Evolutionary conservation across 1,140 invertebrate species (phyloP).

Genomic region (Ips typographus): DNA sequence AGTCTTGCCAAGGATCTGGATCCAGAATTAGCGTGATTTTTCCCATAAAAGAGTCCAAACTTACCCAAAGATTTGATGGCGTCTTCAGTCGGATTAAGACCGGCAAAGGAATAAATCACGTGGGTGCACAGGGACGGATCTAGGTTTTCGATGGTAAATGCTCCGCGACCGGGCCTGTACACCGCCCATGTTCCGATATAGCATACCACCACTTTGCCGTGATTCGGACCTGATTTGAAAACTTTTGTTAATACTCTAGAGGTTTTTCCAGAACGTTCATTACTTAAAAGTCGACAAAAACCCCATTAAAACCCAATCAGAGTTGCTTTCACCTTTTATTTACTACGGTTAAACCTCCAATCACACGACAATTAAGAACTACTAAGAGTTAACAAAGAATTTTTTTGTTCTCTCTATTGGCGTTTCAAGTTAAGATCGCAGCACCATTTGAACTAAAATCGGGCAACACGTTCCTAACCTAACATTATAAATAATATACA

Average conservation of each 20-base stretch:
- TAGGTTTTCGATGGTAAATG: conserved; percentile 68
- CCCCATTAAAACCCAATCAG: too few relatives aligned
- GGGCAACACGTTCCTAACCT: too few relatives aligned
- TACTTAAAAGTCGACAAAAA: too few relatives aligned
- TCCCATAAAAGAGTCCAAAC: conserved; percentile 23
- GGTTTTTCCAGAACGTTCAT: too few relatives aligned
- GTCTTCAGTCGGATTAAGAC: conserved; percentile 64
- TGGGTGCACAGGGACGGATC: conserved; percentile 83
- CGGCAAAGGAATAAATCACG: conserved; percentile 85
- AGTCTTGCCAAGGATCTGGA: conserved; percentile 73
- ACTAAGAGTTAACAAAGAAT: too few relatives aligned
- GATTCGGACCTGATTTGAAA: conserved; percentile 52
- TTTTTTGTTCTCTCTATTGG: too few relatives aligned
- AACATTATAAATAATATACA: too few relatives aligned
- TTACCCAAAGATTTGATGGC: conserved; percentile 67
- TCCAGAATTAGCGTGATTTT: background rate
- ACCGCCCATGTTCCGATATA: conserved; percentile 78
- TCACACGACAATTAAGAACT: too few relatives aligned
- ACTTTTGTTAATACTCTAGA: background rate
- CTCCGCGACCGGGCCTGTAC: conserved; percentile 66
- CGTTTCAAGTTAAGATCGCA: too few relatives aligned
- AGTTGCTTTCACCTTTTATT: too few relatives aligned
- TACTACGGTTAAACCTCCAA: too few relatives aligned
- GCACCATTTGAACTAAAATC: too few relatives aligned
- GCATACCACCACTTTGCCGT: conserved; percentile 72